Percentiles rank a stretch among this genome's conserved stretches.
Evolutionary conservation across 2,888 invertebrate genomes (phyloP).

Genomic region (Calephelis perditalis): DNA sequence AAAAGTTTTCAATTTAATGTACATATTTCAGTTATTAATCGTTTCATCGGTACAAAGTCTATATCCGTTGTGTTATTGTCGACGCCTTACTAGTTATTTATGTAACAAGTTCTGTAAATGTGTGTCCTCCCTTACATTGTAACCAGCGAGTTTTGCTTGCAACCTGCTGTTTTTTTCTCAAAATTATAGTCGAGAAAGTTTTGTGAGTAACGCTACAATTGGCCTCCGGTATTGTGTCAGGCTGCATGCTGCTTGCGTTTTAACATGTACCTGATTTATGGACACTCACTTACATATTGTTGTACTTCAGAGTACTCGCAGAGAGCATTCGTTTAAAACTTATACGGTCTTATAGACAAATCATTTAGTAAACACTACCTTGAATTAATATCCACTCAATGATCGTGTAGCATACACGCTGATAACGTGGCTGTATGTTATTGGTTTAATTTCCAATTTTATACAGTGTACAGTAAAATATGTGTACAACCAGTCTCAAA

Average conservation of each 20-base stretch:
- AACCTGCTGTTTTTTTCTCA: background rate
- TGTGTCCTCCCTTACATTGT: background rate
- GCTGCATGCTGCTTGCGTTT: constrained; percentile 17
- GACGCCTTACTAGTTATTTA: too few species aligned
- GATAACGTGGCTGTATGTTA: too few species aligned
- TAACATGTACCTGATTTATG: background rate
- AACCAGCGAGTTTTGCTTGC: background rate
- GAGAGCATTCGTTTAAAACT: constrained; percentile 2
- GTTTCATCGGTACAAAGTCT: too few species aligned
- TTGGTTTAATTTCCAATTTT: too few species aligned
- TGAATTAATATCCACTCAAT: background rate
- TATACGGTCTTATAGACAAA: background rate
- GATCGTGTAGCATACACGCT: too few species aligned
- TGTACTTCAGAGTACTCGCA: constrained; percentile 1
- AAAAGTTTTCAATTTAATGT: too few species aligned
- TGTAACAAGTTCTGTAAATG: background rate
- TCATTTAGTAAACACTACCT: too few species aligned
- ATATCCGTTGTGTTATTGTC: too few species aligned
- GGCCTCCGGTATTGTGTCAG: constrained; percentile 5
- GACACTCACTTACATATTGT: background rate
- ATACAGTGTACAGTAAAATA: too few species aligned
- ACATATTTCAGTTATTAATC: too few species aligned
- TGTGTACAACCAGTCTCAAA: too few species aligned
- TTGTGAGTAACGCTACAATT: constrained; percentile 8
- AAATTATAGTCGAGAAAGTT: background rate